A percentile compares a stretch with the other conserved stretches of the same genome.
Evolutionary conservation across 2,888 invertebrate species (phyloP).

Genomic region (Sinelater perroti): DNA sequence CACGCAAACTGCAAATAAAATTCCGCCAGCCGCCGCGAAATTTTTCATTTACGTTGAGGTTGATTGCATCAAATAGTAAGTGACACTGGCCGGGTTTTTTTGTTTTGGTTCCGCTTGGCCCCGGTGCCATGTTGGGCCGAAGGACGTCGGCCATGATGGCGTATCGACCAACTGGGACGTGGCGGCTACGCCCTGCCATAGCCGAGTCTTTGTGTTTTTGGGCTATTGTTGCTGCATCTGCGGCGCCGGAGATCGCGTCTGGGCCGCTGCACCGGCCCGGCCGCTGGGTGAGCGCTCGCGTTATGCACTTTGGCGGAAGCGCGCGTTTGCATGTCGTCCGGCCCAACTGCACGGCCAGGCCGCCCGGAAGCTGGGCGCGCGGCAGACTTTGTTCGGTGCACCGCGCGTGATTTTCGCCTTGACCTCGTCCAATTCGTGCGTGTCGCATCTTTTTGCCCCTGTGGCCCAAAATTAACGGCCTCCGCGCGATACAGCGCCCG

Average conservation of each 20-base stretch:
- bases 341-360: no score
- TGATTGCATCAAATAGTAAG: constrained; percentile 52
- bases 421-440: no score
- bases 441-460: no score
- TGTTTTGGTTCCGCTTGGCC: constrained; percentile 46
- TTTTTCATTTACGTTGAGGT: constrained; percentile 22
- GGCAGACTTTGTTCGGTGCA: no score
- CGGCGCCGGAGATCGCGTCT: constrained; percentile 32
- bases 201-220: constrained; percentile 46
- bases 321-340: no score
- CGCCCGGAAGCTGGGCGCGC: no score
- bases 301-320: constrained; percentile 6
- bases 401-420: no score
- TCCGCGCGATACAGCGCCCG: no score
- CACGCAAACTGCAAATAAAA: constrained; percentile 27
- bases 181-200: constrained; percentile 58
- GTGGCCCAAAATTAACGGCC: no score
- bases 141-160: constrained; percentile 58
- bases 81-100: constrained; percentile 54
- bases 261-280: constrained; percentile 22
- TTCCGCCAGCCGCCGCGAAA: constrained; percentile 15
- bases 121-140: constrained; percentile 55
- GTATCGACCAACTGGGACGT: constrained; percentile 59
- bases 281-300: constrained; percentile 20
- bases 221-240: constrained; percentile 39